These are phyloP conservation scores for Xiphophorus birchmanni DNA, from an alignment of 2,797 vertebrate species.

Conservation along the genomic window DNA sequence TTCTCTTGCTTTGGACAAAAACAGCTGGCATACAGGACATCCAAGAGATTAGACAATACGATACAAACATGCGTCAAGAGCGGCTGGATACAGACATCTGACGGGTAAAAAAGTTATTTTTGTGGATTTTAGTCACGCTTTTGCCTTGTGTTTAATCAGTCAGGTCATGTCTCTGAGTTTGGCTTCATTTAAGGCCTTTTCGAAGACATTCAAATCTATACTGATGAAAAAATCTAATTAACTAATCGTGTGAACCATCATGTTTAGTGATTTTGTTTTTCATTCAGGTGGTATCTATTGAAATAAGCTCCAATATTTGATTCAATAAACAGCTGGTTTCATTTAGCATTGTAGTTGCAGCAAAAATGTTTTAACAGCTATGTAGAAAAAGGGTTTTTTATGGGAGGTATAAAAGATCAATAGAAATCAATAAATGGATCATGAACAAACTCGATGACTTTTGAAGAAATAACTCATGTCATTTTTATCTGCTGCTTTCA, in stretches of 20 bases:
- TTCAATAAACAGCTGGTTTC: neutral
- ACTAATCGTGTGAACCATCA: neutral
- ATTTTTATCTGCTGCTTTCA: neutral
- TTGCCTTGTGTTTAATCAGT: conserved; percentile 29
- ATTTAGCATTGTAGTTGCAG: neutral
- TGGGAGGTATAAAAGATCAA: neutral
- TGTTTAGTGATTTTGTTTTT: neutral
- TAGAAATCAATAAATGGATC: neutral
- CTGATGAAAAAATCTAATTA: neutral
- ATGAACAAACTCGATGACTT: neutral
- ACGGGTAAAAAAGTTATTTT: conserved; percentile 28
- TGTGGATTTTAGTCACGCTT: conserved; percentile 26
- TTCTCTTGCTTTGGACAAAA: conserved; percentile 76
- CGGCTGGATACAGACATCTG: conserved; percentile 55
- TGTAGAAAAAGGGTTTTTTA: neutral
- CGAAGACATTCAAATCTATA: conserved; percentile 7
- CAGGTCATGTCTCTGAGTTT: conserved; percentile 25
- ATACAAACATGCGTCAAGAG: conserved; percentile 79
- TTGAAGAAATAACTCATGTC: neutral
- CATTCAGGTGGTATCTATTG: neutral
- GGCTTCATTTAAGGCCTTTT: conserved; percentile 22
- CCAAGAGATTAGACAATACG: conserved; percentile 77
- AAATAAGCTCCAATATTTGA: neutral
- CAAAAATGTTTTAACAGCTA: neutral
- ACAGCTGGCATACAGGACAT: conserved; percentile 75